A percentile compares a stretch with the other conserved stretches of the same genome.
These are phyloP conservation scores for Pelecanoides urinatrix DNA, from an alignment of 2,113 vertebrate species.

Conservation along the genomic window DNA sequence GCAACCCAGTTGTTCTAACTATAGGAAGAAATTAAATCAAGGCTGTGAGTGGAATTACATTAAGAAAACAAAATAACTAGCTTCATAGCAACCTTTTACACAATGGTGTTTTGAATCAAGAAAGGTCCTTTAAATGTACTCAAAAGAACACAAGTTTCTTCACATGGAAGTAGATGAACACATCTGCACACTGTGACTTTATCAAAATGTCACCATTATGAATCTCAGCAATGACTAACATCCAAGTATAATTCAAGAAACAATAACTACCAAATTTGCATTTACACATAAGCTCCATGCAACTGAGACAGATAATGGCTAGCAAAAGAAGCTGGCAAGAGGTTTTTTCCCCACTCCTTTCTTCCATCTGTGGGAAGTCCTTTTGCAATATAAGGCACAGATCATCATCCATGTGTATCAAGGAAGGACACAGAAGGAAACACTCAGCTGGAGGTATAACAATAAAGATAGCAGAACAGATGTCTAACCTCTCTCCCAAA, in stretches of 20 bases:
- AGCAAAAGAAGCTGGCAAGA: not conserved
- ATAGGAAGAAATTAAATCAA: not conserved
- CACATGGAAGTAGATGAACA: not conserved
- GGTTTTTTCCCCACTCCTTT: not conserved
- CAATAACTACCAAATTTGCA: not conserved
- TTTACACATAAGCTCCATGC: not conserved
- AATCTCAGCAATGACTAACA: slow-evolving; percentile 4
- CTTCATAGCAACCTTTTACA: not conserved
- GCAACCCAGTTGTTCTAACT: not conserved
- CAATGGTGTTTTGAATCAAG: not conserved
- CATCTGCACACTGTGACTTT: not conserved
- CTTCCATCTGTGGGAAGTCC: not conserved
- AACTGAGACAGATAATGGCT: not conserved
- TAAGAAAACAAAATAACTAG: not conserved
- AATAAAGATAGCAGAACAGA: not conserved
- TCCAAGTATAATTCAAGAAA: not conserved
- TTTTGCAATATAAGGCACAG: not conserved
- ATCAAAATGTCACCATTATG: not conserved
- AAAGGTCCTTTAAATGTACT: not conserved
- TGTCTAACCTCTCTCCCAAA: not conserved
- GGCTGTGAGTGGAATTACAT: not conserved
- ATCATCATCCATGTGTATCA: not conserved
- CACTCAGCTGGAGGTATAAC: not conserved
- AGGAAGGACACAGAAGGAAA: not conserved
- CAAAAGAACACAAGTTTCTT: not conserved